Evolutionary conservation across 2,797 vertebrate species (phyloP), one percentile per base, ranked within the genome.

Genomic region (Melanotaenia trifasciata): DNA sequence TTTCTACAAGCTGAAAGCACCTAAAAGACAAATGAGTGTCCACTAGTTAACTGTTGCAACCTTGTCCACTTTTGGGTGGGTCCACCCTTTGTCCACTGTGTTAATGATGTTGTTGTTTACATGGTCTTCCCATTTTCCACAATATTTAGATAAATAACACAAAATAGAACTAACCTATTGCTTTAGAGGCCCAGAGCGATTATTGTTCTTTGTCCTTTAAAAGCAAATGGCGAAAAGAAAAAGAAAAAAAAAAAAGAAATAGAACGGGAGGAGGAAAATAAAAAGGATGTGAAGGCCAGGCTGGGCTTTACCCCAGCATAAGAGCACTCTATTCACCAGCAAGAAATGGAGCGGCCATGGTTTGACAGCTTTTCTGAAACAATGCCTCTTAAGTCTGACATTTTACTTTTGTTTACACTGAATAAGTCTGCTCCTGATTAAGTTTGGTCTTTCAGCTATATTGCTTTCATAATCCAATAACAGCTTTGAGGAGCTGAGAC

Each of bases 331-430:
- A 30, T 56, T 28, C 53, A 56, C 53, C 6, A 54, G 11, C 53
- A 56, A 56, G 53, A 56, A 56, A 56, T 56, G 26, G 26, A 56
- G 6, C 26, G 9, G 26, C 53, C 53, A 16, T 54, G 53, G 24
- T 54, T 28, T 28, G 53, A 24, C 26, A 14, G 53, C 24, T 56
- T 28, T 56, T 28, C 53, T 56, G 53, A 28, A 30, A 56, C 22
- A 28, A 56, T 28, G 14, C 53, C 53, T 28, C 53, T 30, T 28
- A 28, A 30, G 26, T 56, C 53, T 56, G 28, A 16, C 53, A 56
- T n/a, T 56, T 56, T 56, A 56, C 26, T 56, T 56, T 56, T 28
- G 53, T 14, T 28, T 18, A 56, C 26, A 51, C 50, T 51, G 50
- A 51, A 36, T 36, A 69, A 53, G 51, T 35, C 22, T 28, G 4